Conservation (phyloP, 2,888 invertebrate species). For the Rhingia campestris region DNA sequence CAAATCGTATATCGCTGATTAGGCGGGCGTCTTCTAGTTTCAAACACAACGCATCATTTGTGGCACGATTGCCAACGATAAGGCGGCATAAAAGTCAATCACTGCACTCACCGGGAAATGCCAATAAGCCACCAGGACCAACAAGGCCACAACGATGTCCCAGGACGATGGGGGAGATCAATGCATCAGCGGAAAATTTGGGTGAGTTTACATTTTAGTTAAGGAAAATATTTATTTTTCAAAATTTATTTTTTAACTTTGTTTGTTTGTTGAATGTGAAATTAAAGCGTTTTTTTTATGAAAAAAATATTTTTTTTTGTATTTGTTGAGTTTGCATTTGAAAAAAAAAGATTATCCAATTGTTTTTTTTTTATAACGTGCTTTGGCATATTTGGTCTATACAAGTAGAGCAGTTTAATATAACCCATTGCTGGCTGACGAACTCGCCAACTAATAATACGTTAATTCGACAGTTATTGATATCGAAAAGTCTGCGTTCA, state of each 20-base stretch:
- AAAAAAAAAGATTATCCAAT: background rate
- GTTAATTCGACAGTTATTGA: too few relatives aligned
- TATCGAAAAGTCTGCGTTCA: too few relatives aligned
- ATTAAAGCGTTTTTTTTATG: constrained; percentile 46
- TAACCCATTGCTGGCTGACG: too few relatives aligned
- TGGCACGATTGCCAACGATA: constrained; percentile 94
- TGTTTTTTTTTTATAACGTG: constrained; percentile 3
- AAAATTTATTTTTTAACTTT: constrained; percentile 18
- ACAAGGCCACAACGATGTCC: constrained; percentile 83
- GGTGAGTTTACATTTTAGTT: constrained; percentile 83
- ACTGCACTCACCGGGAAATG: constrained; percentile 87
- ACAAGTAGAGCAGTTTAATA: too few relatives aligned
- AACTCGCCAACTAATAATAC: too few relatives aligned
- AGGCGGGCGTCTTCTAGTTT: constrained; percentile 92
- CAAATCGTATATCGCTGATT: constrained; percentile 80
- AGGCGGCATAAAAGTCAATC: constrained; percentile 91
- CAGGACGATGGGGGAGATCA: constrained; percentile 87
- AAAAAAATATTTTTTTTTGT: constrained; percentile 71
- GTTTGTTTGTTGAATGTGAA: constrained; percentile 47
- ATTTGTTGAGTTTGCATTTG: constrained; percentile 42
- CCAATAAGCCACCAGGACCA: constrained; percentile 79
- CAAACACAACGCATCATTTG: constrained; percentile 96
- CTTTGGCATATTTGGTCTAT: background rate
- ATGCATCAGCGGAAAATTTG: constrained; percentile 89
- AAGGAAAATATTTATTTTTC: constrained; percentile 28